These are phyloP conservation scores for Yoshiicerus persimilis DNA, from an alignment of 1,140 invertebrate species.

Conservation along the genomic window DNA sequence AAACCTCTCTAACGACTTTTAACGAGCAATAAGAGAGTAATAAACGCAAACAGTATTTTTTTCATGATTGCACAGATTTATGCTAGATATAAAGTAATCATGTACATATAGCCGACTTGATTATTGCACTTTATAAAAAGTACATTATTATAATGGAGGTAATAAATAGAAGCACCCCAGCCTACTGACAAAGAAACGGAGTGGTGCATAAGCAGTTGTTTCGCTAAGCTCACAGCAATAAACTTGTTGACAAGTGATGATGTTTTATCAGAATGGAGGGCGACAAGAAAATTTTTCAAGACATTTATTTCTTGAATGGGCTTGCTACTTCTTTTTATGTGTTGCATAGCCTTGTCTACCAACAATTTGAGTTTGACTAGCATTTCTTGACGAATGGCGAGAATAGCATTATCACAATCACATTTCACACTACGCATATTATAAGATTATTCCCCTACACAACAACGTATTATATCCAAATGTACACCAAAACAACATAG, in stretches of 20 bases:
- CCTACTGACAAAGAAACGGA: background rate
- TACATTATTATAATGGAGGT: background rate
- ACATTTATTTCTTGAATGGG: background rate
- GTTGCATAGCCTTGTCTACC: background rate
- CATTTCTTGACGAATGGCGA: background rate
- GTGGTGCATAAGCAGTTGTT: background rate
- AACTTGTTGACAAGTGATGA: conserved; percentile 25
- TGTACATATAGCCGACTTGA: no score
- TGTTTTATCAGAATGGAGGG: background rate
- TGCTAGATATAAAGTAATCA: no score
- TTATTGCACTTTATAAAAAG: background rate
- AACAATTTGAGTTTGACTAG: no score
- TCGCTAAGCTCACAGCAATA: background rate
- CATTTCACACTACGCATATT: no score
- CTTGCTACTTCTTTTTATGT: background rate
- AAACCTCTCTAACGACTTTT: no score
- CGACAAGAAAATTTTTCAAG: background rate
- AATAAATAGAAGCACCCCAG: background rate
- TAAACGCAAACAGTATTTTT: background rate
- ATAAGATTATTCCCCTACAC: no score
- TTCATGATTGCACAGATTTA: background rate
- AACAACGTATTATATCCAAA: no score
- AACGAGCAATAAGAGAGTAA: background rate
- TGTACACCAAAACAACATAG: no score
- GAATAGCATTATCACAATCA: no score